phyloP scores from a whole-genome alignment of 2,797 vertebrate genomes.

The Sebastes paucispinis region DNA sequence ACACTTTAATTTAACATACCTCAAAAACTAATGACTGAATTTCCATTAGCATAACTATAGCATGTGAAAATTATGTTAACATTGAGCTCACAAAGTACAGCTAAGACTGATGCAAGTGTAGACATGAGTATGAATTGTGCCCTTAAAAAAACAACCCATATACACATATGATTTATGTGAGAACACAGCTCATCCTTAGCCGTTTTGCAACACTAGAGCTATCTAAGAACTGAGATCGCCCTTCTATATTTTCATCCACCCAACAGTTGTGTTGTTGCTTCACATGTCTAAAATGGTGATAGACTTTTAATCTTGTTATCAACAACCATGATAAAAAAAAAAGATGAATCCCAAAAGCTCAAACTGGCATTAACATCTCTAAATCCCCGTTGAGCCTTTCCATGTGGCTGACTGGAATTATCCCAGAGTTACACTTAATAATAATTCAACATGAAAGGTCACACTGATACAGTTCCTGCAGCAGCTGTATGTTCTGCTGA shows the following conservation, averaged over 20 bases:
- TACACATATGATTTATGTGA: background rate
- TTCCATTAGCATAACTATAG: background rate
- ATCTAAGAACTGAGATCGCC: background rate
- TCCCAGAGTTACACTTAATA: background rate
- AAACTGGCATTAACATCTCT: background rate
- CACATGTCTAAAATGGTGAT: background rate
- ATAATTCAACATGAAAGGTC: background rate
- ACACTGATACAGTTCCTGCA: background rate
- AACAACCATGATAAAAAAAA: background rate
- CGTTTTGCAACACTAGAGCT: background rate
- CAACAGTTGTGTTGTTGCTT: background rate
- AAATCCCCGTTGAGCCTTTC: background rate
- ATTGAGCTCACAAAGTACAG: background rate
- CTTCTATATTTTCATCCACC: background rate
- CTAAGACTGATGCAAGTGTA: background rate
- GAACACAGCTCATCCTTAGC: background rate
- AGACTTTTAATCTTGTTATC: background rate
- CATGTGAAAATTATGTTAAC: background rate
- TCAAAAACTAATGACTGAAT: too few relatives aligned
- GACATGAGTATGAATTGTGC: background rate
- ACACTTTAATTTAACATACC: background rate
- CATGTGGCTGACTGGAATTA: background rate
- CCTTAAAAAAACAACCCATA: background rate
- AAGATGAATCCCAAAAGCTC: background rate
- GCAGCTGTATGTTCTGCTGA: background rate